Base-by-base conservation (phyloP, 1,140 invertebrate species). In the Papilio polytes region DNA sequence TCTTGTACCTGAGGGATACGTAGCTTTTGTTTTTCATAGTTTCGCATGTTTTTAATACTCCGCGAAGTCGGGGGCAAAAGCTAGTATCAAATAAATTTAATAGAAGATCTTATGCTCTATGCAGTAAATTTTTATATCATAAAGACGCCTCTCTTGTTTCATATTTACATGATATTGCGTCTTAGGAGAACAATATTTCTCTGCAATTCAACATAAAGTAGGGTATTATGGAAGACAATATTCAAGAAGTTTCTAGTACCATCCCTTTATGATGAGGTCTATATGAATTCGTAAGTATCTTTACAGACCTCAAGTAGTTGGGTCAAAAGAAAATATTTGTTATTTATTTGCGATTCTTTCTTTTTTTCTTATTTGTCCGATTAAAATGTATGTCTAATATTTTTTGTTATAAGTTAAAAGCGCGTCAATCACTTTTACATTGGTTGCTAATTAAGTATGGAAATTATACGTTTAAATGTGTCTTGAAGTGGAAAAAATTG, bases 131-230 rank as follows among this genome's bases (percentile, higher is more conserved):
- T 46, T 74, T 74, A 51, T 26, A 51, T 44, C 8, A 46, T 74
- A 74, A 74, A 51, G 44, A 74, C 12, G 46, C 44, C 44, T 51
- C 20, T 48, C 46, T n/a, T 46, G 73, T 74, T 51, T 74, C 73
- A 74, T 74, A 74, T 74, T 74, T 46, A 41, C 79, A 80, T 80
- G 78, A 41, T 56, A 76, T 78, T 63, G 80, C 70, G 48, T 66
- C 76, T 56, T 73, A 63, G n/a, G 44, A 74, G 73, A 72, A 81
- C 80, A 78, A 81, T 81, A 78, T 81, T 81, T 76, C 80, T 73
- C 46, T 78, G 80, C 44, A 70, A 77, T 31, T 78, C 26, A 72
- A 78, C 76, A 78, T 36, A 48, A 78, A 56, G 63, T 56, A 74
- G 73, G 44, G 44, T 26, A 74, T 53, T 78, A 66, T 66, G 80